Percentiles rank a stretch among this genome's conserved stretches.
These are phyloP conservation scores for Cettia cetti DNA, from an alignment of 2,113 vertebrate genomes.

Conservation along the genomic window DNA sequence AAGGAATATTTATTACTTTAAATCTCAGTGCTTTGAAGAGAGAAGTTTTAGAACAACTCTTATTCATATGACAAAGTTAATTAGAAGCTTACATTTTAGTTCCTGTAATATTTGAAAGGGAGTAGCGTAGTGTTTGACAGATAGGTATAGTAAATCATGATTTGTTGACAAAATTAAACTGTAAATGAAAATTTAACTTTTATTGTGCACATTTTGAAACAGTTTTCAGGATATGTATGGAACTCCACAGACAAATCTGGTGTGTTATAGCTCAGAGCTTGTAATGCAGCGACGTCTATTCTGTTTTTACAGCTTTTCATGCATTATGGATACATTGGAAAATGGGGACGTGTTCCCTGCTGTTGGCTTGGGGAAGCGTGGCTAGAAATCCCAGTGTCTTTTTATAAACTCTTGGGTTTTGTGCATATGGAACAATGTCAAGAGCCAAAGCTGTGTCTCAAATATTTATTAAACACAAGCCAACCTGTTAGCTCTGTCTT, in stretches of 20 bases:
- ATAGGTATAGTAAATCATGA: slow-evolving; percentile 21
- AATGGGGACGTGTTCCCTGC: background rate
- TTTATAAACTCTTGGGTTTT: background rate
- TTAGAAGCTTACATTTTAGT: slow-evolving; percentile 34
- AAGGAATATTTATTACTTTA: slow-evolving; percentile 60
- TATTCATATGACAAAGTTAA: slow-evolving; percentile 47
- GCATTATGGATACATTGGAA: background rate
- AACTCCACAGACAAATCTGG: background rate
- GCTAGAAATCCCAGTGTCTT: background rate
- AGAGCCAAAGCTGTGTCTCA: background rate
- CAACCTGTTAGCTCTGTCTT: background rate
- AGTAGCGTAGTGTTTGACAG: background rate
- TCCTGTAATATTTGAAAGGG: slow-evolving; percentile 28
- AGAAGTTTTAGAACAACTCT: slow-evolving; percentile 48
- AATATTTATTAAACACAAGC: background rate
- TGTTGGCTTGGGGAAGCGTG: background rate
- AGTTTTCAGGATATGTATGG: background rate
- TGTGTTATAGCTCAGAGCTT: background rate
- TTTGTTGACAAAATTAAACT: slow-evolving; percentile 48
- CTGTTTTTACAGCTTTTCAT: background rate
- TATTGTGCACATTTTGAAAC: background rate
- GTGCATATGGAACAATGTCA: background rate
- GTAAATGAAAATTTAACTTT: slow-evolving; percentile 46
- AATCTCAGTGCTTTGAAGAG: slow-evolving; percentile 57
- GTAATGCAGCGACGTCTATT: background rate